A percentile compares a stretch with the other conserved stretches of the same genome.
Evolutionary conservation across 2,797 vertebrate genomes (phyloP).

Genomic region (Lagocephalus sceleratus): DNA sequence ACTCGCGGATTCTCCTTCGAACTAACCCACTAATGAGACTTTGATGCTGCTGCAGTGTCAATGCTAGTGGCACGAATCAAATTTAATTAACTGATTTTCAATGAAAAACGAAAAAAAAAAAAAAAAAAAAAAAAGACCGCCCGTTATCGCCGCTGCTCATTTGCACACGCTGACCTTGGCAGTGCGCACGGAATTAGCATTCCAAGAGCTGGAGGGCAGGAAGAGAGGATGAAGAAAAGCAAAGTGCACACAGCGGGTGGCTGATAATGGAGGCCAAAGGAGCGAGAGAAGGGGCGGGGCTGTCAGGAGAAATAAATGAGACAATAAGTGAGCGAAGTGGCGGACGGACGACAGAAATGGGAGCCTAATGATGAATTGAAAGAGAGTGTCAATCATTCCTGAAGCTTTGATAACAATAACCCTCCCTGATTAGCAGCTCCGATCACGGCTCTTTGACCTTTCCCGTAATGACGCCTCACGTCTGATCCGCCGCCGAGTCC

Average conservation of each 20-base stretch:
- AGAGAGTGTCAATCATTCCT: constrained; percentile 4
- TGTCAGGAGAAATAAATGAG: constrained; percentile 20
- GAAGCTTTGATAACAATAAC: constrained; percentile 7
- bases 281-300: neutral
- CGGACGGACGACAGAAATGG: constrained; percentile 10
- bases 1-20: constrained; percentile 14
- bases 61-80: constrained; percentile 70
- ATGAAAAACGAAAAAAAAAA: constrained; percentile 14
- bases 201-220: constrained; percentile 42
- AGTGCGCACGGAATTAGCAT: constrained; percentile 44
- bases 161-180: constrained; percentile 75
- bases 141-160: constrained; percentile 71
- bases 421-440: neutral
- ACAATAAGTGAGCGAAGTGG: constrained; percentile 19
- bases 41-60: constrained; percentile 58
- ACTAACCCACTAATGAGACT: constrained; percentile 44
- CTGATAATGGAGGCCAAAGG: constrained; percentile 39
- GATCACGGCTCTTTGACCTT: constrained; percentile 8
- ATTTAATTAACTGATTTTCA: constrained; percentile 77
- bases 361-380: constrained; percentile 11
- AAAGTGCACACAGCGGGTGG: constrained; percentile 38
- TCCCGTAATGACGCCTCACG: constrained; percentile 3
- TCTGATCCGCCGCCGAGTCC: too few species aligned
- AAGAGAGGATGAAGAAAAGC: constrained; percentile 44
- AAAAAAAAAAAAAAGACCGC: too few species aligned